Conservation (phyloP, 2,888 invertebrate genomes). For the Lacanobia oleracea region DNA sequence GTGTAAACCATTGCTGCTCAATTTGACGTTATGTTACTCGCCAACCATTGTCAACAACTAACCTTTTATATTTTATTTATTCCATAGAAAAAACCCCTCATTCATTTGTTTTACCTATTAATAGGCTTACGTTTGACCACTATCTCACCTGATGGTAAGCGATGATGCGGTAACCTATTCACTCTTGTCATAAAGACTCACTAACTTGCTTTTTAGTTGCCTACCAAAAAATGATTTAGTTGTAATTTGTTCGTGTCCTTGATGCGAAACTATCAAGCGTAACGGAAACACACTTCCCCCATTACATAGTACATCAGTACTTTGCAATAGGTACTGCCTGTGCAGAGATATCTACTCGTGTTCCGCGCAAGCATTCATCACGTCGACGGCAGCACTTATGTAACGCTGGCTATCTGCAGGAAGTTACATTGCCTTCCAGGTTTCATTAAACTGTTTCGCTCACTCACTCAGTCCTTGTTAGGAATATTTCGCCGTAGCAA, state of each 20-base stretch:
- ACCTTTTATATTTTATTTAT: not conserved
- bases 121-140: too few species aligned
- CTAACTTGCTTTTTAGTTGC: too few species aligned
- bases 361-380: slow-evolving; percentile 32
- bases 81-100: not conserved
- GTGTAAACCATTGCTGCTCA: too few species aligned
- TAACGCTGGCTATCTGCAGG: not conserved
- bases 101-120: too few species aligned
- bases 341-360: slow-evolving; percentile 2
- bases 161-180: too few species aligned
- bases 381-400: slow-evolving; percentile 18
- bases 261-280: slow-evolving; percentile 30
- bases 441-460: slow-evolving; percentile 9
- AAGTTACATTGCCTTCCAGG: slow-evolving; percentile 19
- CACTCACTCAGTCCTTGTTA: not conserved
- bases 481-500: not conserved
- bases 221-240: slow-evolving; percentile 9
- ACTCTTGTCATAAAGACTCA: too few species aligned
- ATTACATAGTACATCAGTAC: slow-evolving; percentile 24
- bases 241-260: slow-evolving; percentile 34
- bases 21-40: too few species aligned
- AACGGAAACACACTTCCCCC: slow-evolving; percentile 13
- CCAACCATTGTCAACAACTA: not conserved
- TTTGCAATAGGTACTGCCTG: not conserved
- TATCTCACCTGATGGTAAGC: too few species aligned